Percentiles rank a stretch among this genome's conserved stretches.
Conservation (phyloP, 2,888 invertebrate genomes). For the Volucella zonaria region DNA sequence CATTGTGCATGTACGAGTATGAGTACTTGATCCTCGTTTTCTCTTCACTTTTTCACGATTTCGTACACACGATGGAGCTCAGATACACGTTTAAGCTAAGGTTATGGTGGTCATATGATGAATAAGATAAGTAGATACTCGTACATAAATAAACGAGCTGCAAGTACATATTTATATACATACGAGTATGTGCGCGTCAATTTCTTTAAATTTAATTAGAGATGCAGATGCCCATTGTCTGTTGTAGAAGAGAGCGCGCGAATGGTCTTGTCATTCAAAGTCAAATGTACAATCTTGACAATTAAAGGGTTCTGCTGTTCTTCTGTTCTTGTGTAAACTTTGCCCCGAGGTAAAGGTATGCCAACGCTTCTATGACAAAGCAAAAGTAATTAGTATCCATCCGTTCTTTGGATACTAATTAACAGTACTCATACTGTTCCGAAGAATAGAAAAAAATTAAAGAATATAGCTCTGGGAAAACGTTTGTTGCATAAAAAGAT, state of each 20-base stretch:
- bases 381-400: conserved; percentile 62
- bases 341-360: background rate
- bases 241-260: background rate
- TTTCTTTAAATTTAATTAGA: conserved; percentile 50
- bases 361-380: conserved; percentile 11
- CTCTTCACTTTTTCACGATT: background rate
- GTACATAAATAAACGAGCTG: background rate
- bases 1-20: conserved; percentile 1
- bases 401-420: conserved; percentile 21
- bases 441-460: conserved; percentile 4
- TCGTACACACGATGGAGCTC: conserved; percentile 37
- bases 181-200: conserved; percentile 26
- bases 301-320: conserved; percentile 18
- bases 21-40: conserved; percentile 11
- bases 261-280: conserved; percentile 28
- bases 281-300: background rate
- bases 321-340: background rate
- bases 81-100: conserved; percentile 34
- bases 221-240: background rate
- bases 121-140: conserved; percentile 20
- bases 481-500: conserved; percentile 32
- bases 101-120: conserved; percentile 49
- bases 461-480: conserved; percentile 19
- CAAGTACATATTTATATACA: background rate
- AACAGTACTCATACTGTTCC: conserved; percentile 2